Base-by-base conservation (phyloP, 2,888 invertebrate species). In the Charanyca ferruginea region DNA sequence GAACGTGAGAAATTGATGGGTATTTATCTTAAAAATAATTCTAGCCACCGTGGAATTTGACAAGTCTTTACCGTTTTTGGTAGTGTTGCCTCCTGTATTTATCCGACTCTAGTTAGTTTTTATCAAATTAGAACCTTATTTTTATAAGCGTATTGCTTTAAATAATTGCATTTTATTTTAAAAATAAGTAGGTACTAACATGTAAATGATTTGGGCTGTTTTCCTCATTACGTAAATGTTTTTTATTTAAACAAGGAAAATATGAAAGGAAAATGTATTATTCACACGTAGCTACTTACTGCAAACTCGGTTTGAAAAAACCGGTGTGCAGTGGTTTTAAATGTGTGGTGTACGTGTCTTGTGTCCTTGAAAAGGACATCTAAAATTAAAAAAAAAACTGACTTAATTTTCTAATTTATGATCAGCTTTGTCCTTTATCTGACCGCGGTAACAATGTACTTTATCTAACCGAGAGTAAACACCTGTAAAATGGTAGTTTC, bases 401-500 rank as follows among this genome's bases (percentile, higher is more conserved):
- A 9, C 67, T 16, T 28, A 35, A 35, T 13, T 25, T 18, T 45
- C 8, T 48, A 38, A 58, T 68, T 32, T 44, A 16, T 32, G 32
- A 23, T 41, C 38, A 49, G 38, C 8, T 22, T 35, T 45, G 45
- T 51, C 81, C 69, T 83, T 79, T 70, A 74, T 38, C 38, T 72
- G 70, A 65, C 66, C 59, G 58, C 71, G 45, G 57, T 25, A 48
- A 66, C 62, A 48, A 28, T 11, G 54, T 66, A 23, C 59, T 61
- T 64, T 76, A 70, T 76, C 73, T 59, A 22, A 60, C 52, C 62
- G 69, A 75, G 66, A 70, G 73, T 63, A 66, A 51, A 51, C 68
- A 70, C 71, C 64, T 73, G 78, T 71, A 73, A 83, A 78, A 73
- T 62, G 53, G 66, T 63, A 57, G 72, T 84, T 78, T 77, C 76